Base-by-base conservation (phyloP, 1,140 invertebrate species). In the Lutraria rhynchaena region DNA sequence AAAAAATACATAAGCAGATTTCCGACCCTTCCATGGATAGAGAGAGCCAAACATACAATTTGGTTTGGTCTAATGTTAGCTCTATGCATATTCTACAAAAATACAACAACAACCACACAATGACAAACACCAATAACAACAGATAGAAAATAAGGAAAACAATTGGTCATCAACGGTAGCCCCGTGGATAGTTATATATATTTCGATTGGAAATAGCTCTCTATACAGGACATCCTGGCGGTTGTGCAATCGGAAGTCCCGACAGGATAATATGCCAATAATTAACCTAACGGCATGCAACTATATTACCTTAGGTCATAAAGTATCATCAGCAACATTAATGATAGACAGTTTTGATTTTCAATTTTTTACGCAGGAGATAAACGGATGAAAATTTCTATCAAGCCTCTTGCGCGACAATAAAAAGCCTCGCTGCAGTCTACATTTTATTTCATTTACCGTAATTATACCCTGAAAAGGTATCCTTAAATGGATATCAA, bases 361-460 rank as follows among this genome's bases (percentile, higher is more conserved):
- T 55, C 27, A 27, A 19, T 31, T 55, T 53, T 61, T 75, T 75
- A 46, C 57, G 51, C 57, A 29, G 44, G 27, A 19, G 19, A 44
- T 49, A 49, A 75, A 75, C 37, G 24, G 73, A n/a, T 60, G 58
- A 75, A 46, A 75, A 60, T 60, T 75, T 37, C 44, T 63, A 27
- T 75, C 27, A 61, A 75, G 73, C 73, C 73, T 75, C 73, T 27
- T 41, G 41, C 29, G 33, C 17, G 44, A 49, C 55, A 57, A 75
- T 60, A 60, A 75, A 74, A 75, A 61, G 73, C 57, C 73, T 75
- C 73, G 13, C 46, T 19, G 58, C 29, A 44, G n/a, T 60, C 57
- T 24, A 33, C 37, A 75, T 75, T 75, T 75, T 60, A 75, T 75
- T 75, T 75, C 73, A 60, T 75, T 75, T 75, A 61, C 55, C 55